These are phyloP conservation scores for Myotis davidii DNA, from an alignment of 2,113 vertebrate species.

Conservation along the genomic window DNA sequence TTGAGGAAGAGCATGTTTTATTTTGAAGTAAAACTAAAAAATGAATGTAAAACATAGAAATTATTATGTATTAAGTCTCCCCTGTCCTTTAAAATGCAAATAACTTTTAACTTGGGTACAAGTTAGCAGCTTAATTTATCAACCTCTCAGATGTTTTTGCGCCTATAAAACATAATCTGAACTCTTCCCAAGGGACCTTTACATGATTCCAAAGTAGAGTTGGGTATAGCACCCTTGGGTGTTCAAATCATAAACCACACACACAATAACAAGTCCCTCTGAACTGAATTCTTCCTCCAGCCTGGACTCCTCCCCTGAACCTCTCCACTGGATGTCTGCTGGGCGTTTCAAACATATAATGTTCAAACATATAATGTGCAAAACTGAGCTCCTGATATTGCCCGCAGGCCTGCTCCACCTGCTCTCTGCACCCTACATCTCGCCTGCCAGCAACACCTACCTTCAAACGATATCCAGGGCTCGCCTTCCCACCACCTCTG, in stretches of 20 bases:
- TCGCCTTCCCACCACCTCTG: not conserved
- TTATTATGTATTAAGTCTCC: not conserved
- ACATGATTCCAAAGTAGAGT: not conserved
- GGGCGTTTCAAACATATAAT: not conserved
- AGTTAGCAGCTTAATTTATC: constrained; percentile 31
- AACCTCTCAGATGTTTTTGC: not conserved
- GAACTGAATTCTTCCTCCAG: not conserved
- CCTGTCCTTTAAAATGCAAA: not conserved
- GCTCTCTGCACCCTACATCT: not conserved
- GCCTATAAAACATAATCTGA: constrained; percentile 37
- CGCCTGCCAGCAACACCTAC: not conserved
- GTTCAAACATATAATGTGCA: not conserved
- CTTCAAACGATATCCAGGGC: not conserved
- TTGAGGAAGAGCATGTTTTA: not conserved
- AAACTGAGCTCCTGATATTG: not conserved
- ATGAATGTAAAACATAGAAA: not conserved
- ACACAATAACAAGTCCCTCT: not conserved
- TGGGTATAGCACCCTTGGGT: not conserved
- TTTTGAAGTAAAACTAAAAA: constrained; percentile 46
- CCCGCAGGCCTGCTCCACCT: not conserved
- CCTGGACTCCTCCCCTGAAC: not conserved
- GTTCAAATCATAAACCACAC: constrained; percentile 6
- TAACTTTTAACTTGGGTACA: constrained; percentile 39
- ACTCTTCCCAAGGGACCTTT: not conserved
- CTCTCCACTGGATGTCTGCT: not conserved